phyloP scores from a whole-genome alignment of 1,140 invertebrate genomes.

The Maconellicoccus hirsutus region DNA sequence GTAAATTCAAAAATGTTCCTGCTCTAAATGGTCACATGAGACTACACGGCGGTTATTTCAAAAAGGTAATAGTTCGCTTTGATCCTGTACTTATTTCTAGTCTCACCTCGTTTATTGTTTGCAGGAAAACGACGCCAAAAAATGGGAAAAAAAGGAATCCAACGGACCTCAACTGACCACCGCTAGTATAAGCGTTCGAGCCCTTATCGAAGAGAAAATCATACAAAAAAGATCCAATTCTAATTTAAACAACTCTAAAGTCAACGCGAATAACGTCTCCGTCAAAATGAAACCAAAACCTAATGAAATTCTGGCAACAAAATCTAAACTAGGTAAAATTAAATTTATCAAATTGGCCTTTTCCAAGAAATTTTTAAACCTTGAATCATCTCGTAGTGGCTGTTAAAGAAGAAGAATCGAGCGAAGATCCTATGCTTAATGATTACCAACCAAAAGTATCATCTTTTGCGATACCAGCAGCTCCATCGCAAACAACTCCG shows the following conservation, averaged over 20 bases:
- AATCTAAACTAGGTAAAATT: too few relatives aligned
- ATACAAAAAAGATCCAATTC: conserved; percentile 57
- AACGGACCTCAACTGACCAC: conserved; percentile 70
- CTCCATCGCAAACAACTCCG: background rate
- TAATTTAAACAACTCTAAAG: background rate
- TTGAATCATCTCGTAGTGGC: background rate
- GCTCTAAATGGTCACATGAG: conserved; percentile 95
- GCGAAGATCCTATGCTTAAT: background rate
- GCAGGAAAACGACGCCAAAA: conserved; percentile 73
- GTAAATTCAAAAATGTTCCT: conserved; percentile 92
- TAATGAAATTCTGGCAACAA: background rate
- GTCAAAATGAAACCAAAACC: background rate
- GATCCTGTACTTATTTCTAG: too few relatives aligned
- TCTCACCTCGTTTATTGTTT: background rate
- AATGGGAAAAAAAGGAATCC: conserved; percentile 69
- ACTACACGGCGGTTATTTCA: conserved; percentile 90
- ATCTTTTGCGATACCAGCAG: conserved; percentile 23
- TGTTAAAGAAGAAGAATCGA: background rate
- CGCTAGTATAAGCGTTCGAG: conserved; percentile 71
- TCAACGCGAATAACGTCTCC: background rate
- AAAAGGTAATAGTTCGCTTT: conserved; percentile 76
- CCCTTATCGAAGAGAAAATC: conserved; percentile 82
- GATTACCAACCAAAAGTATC: conserved; percentile 22
- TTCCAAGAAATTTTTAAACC: too few relatives aligned
- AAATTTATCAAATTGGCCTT: too few relatives aligned